phyloP scores from a whole-genome alignment of 1,140 invertebrate genomes.

The Nasonia giraulti region DNA sequence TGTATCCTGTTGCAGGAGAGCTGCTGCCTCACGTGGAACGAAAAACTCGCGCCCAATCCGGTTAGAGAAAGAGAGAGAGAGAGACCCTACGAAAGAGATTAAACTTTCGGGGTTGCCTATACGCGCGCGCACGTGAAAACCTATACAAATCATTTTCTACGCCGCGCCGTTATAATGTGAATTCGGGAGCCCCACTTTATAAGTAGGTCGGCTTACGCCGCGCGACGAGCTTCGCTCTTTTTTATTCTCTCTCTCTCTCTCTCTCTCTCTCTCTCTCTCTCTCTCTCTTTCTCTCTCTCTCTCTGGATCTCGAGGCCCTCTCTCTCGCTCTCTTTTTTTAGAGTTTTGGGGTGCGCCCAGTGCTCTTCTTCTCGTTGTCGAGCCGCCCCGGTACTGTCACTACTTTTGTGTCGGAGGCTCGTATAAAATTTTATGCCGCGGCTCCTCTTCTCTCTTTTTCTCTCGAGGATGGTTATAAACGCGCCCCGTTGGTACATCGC shows the following conservation, averaged over 20 bases:
- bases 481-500: neutral
- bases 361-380: slow-evolving; percentile 43
- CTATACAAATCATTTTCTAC: slow-evolving; percentile 70
- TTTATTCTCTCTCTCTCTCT: slow-evolving; percentile 29
- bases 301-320: too few species aligned
- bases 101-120: slow-evolving; percentile 46
- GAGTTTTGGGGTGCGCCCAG: slow-evolving; percentile 30
- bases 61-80: neutral
- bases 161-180: slow-evolving; percentile 63
- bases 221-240: slow-evolving; percentile 21
- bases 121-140: slow-evolving; percentile 51
- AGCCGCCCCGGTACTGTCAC: slow-evolving; percentile 38
- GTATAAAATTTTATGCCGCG: slow-evolving; percentile 44
- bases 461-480: neutral
- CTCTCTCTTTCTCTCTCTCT: neutral
- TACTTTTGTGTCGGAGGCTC: slow-evolving; percentile 42
- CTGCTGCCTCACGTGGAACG: neutral
- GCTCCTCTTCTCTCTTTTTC: slow-evolving; percentile 14
- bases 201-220: slow-evolving; percentile 63
- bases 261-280: slow-evolving; percentile 34
- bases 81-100: slow-evolving; percentile 29
- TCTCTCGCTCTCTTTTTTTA: slow-evolving; percentile 34
- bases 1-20: slow-evolving; percentile 41
- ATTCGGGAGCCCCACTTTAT: slow-evolving; percentile 67
- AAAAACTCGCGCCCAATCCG: slow-evolving; percentile 10